Evolutionary conservation across 2,113 vertebrate species (phyloP).

Genomic region (Lasiurus cinereus): DNA sequence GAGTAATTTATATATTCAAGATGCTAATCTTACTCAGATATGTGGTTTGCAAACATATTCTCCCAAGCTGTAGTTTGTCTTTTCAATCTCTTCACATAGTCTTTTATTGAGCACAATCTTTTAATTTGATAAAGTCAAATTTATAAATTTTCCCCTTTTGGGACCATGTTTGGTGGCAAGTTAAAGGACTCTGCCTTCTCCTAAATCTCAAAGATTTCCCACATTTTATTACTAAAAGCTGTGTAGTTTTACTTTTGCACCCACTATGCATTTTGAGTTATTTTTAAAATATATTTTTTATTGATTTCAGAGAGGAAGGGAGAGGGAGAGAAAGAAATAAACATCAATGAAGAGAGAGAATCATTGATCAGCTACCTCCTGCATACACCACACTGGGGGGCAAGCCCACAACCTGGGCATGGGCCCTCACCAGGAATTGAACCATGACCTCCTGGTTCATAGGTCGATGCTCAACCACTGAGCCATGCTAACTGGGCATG

Average conservation of each 20-base stretch:
- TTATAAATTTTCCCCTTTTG: not conserved
- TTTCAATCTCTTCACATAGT: not conserved
- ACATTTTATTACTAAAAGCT: not conserved
- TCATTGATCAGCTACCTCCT: no score
- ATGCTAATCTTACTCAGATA: constrained; percentile 26
- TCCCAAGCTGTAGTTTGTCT: not conserved
- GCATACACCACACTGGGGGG: no score
- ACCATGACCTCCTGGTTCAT: no score
- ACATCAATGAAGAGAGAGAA: no score
- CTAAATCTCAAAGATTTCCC: not conserved
- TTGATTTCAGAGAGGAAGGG: no score
- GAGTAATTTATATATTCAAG: not conserved
- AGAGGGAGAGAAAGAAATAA: no score
- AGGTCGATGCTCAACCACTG: no score
- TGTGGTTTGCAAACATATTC: not conserved
- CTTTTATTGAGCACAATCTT: not conserved
- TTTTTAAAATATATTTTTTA: not conserved
- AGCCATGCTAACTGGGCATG: not conserved
- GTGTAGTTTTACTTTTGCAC: not conserved
- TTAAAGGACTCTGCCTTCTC: not conserved
- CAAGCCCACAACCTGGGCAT: no score
- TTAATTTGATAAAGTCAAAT: constrained; percentile 14
- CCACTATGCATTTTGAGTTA: constrained; percentile 6
- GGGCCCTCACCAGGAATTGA: no score
- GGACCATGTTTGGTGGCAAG: not conserved